These are phyloP conservation scores for Microctonus hyperodae DNA, from an alignment of 2,888 invertebrate genomes.

Conservation along the genomic window DNA sequence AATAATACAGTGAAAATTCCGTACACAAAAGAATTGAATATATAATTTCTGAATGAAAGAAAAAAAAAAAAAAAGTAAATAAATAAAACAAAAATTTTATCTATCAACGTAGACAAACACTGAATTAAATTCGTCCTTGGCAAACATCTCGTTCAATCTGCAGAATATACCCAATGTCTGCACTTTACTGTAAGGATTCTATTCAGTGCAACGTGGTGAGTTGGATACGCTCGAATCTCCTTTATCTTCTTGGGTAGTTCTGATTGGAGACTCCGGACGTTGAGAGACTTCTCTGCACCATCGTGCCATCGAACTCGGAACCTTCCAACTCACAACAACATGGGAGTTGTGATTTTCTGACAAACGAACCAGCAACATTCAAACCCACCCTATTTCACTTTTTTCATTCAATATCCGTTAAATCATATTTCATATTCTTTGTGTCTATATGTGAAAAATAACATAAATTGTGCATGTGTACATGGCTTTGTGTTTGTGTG, in stretches of 20 bases:
- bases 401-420: conserved; percentile 1
- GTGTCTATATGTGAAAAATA: not conserved
- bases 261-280: conserved; percentile 28
- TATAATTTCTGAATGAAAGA: not conserved
- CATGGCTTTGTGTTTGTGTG: not conserved
- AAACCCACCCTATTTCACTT: not conserved
- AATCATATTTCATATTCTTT: conserved; percentile 6
- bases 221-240: conserved; percentile 22
- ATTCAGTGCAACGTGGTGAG: conserved; percentile 27
- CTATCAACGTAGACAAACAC: conserved; percentile 34
- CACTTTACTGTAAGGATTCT: conserved; percentile 20
- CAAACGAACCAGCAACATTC: not conserved
- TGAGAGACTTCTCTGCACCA: conserved; percentile 6
- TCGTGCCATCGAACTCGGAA: not conserved
- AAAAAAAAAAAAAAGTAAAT: not conserved
- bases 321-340: conserved; percentile 1
- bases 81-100: conserved; percentile 19
- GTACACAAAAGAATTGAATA: not conserved
- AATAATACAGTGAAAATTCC: not conserved
- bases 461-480: not conserved
- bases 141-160: conserved; percentile 45
- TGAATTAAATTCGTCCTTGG: conserved; percentile 47
- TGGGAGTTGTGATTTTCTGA: not conserved
- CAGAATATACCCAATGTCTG: not conserved
- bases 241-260: conserved; percentile 18